Base-by-base conservation (phyloP, 2,888 invertebrate genomes). In the Pyrrhosoma nymphula region DNA sequence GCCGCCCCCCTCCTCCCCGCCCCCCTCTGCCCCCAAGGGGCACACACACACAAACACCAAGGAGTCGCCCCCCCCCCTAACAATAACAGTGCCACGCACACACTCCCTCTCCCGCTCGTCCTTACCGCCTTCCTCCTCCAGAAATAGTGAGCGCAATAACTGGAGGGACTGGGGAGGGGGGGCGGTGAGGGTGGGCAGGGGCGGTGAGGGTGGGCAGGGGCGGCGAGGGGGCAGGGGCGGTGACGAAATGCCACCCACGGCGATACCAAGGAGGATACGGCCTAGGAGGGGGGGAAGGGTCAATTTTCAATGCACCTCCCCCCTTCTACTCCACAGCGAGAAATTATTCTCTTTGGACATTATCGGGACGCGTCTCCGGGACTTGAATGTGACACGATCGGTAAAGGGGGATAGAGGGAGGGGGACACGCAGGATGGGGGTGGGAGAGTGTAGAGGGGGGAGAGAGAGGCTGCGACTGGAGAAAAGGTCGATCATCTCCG, bases 181-280 rank as follows among this genome's bases (percentile, higher is more conserved):
- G 56, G 60, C 20, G 16, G 16, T 47, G 47, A 8, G 47, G 47
- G 47, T 23, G 60, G 23, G 60, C 2, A 14, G 20, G 60, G 20
- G 60, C 20, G 16, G 16, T 47, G 47, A 8, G 47, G 47, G 47
- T 23, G 60, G 23, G 60, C 2, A 14, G 20, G 60, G 20, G n/a
- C n/a, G n/a, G n/a, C n/a, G n/a, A n/a, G 16, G 91, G 55, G 35
- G 60, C 60, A 35, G 90, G 90, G 30, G 30, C 30, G 30, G 93
- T 93, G 93, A 93, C 93, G 93, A 93, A 93, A 93, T 93, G 93
- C 93, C 93, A 93, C 93, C 93, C 93, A 93, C 93, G 93, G 93
- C 39, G 91, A 20, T 39, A 26, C 47, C 88, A 39, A 26, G 47
- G 0, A 20, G 39, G 63, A 35, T n/a, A n/a, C n/a, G n/a, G n/a